phyloP scores from a whole-genome alignment of 2,113 vertebrate genomes.

The Eulemur rufifrons region DNA sequence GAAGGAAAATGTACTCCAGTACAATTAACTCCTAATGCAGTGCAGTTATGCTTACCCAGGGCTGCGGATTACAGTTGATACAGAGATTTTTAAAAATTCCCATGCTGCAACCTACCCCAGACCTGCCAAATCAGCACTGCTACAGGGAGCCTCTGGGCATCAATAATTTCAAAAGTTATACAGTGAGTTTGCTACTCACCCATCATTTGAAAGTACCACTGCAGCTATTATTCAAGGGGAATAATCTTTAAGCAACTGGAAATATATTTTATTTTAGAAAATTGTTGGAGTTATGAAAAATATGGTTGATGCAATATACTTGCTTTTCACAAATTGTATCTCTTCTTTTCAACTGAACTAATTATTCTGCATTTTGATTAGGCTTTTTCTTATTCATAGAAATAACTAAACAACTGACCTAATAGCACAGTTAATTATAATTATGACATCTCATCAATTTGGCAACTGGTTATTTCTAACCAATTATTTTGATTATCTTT shows the following conservation, averaged over 20 bases:
- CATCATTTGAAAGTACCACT: not conserved
- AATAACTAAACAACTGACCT: conserved; percentile 68
- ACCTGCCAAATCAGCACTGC: not conserved
- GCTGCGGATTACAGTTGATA: not conserved
- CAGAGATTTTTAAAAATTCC: not conserved
- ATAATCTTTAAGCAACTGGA: conserved; percentile 38
- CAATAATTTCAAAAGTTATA: not conserved
- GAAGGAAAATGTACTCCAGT: not conserved
- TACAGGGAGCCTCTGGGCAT: not conserved
- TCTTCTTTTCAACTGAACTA: conserved; percentile 43
- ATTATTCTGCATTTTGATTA: conserved; percentile 62
- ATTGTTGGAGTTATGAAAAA: conserved; percentile 36
- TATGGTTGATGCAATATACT: not conserved
- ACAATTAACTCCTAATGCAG: not conserved
- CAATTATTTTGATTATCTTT: conserved; percentile 68
- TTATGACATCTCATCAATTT: conserved; percentile 62
- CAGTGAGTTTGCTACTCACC: not conserved
- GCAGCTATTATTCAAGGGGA: not conserved
- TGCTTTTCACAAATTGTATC: conserved; percentile 43
- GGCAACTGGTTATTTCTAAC: conserved; percentile 70
- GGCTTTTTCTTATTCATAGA: conserved; percentile 65
- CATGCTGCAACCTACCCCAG: not conserved
- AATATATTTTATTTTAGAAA: conserved; percentile 50
- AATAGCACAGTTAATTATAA: conserved; percentile 63
- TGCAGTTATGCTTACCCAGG: not conserved